Evolutionary conservation across 2,797 vertebrate genomes (phyloP).

Genomic region (Sternotherus odoratus): DNA sequence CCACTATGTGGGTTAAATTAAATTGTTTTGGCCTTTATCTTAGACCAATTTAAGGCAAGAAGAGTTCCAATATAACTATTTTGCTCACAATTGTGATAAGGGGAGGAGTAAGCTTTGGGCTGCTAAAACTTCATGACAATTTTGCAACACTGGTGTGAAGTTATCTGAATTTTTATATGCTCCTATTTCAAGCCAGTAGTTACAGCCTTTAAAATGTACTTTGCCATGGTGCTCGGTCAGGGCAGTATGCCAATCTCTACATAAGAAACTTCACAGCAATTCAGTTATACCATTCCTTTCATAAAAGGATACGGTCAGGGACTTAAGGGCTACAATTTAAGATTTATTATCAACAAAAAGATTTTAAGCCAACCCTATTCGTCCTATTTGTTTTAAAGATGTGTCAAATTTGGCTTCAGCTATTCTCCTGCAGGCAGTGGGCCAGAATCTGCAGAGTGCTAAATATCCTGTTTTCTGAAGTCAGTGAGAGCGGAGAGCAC

Average conservation of each 20-base stretch:
- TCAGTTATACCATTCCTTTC: not conserved
- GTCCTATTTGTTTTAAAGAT: not conserved
- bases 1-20: not conserved
- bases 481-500: not conserved
- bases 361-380: not conserved
- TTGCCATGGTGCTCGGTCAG: not conserved
- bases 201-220: not conserved
- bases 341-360: not conserved
- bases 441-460: not conserved
- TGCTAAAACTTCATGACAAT: not conserved
- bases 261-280: not conserved
- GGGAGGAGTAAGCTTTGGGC: not conserved
- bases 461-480: not conserved
- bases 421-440: not conserved
- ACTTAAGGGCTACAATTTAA: not conserved
- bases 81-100: not conserved
- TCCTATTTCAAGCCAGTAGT: not conserved
- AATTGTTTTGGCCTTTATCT: not conserved
- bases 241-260: not conserved
- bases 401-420: not conserved
- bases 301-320: not conserved
- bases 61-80: not conserved
- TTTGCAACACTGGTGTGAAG: not conserved
- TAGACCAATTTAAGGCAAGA: not conserved
- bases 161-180: not conserved